Base-by-base conservation (phyloP, 1,140 invertebrate species). In the Drosophila rhopaloa region DNA sequence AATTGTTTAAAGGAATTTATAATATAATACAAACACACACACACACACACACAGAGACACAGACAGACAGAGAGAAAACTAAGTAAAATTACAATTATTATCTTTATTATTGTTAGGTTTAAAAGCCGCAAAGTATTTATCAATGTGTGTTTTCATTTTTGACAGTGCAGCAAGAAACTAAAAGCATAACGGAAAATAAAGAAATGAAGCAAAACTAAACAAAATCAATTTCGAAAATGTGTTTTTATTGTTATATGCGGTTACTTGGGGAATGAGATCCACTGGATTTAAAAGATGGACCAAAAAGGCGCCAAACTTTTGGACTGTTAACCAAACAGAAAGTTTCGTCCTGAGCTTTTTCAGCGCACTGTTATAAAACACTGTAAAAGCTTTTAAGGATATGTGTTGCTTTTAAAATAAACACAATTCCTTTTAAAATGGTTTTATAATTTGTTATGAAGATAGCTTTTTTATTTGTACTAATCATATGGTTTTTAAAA, bases 91-190 rank as follows among this genome's bases (percentile, higher is more conserved):
- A 70, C 57, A 32, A 59, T 40, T 73, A 76, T 48, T 50, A 68
- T 67, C 60, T 68, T 68, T 58, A 82, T 75, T 68, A 71, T 71
- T 82, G 63, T 79, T 86, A 81, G 65, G 70, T 79, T 29, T 81
- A 70, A 59, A 59, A n/a, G 75, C 82, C 82, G 82, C 50, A 79
- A 85, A 85, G 82, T 85, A 85, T 85, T 85, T 82, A 75, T 70
- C 61, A 57, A 47, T 29, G 51, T 75, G 70, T 75, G 40, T 63
- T 75, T 75, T 76, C 14, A 37, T 65, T 60, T 75, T 56, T 43
- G 54, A 29, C 48, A 76, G 41, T 65, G 51, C 60, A 65, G 48
- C 72, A 37, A 41, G 35, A 59, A 73, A 48, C 50, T 60, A 55
- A 73, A 54, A 74, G 43, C 59, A 73, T 72, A 61, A 61, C 41